Percentiles rank a stretch among this genome's conserved stretches.
Conservation (phyloP, 2,797 vertebrate species). For the Hemitrygon akajei region DNA sequence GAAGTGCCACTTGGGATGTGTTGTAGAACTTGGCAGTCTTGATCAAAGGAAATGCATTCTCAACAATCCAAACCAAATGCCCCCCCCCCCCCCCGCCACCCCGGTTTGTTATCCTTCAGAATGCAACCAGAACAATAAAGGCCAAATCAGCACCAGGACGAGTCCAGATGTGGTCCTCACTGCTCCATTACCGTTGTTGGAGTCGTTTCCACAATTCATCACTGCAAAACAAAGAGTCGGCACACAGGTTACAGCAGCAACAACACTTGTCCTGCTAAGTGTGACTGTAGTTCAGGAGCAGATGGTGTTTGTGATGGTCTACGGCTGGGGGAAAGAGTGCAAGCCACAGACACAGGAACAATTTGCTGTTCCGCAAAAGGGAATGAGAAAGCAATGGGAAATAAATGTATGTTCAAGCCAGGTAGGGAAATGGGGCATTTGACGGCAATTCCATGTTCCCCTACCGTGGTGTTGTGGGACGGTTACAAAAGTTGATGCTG, state of each 20-base stretch:
- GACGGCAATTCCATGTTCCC: not conserved
- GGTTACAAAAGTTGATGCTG: not conserved
- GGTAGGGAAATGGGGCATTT: not conserved
- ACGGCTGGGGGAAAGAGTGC: too few species aligned
- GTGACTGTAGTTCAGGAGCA: not conserved
- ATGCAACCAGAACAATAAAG: not conserved
- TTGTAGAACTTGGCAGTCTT: not conserved
- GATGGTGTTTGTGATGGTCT: not conserved
- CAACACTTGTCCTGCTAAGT: not conserved
- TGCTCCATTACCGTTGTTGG: too few species aligned
- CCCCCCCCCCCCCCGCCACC: not conserved
- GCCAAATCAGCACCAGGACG: not conserved
- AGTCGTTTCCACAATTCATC: not conserved
- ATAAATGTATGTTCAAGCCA: too few species aligned
- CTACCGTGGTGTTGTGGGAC: not conserved
- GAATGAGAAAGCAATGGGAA: not conserved
- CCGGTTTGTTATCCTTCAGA: not conserved
- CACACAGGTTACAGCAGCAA: not conserved
- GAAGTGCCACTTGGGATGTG: not conserved
- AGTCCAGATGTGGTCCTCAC: not conserved
- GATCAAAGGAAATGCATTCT: not conserved
- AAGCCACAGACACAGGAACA: not conserved
- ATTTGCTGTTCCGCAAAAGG: not conserved
- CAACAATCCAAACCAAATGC: not conserved
- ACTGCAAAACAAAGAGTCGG: not conserved